Evolutionary conservation across 2,113 vertebrate genomes (phyloP).

Genomic region (Rhodinocichla rosea): DNA sequence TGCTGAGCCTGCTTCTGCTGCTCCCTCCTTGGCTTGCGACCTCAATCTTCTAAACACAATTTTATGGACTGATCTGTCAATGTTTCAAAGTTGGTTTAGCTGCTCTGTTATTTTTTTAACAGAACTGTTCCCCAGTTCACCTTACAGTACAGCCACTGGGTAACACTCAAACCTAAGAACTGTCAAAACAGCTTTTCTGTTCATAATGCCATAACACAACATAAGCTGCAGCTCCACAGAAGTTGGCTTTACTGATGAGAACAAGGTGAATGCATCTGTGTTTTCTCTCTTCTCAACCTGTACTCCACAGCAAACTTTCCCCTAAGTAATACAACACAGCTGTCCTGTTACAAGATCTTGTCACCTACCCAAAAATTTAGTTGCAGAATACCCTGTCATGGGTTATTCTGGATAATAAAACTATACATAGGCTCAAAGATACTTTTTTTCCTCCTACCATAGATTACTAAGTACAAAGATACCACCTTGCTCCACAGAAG

Average conservation of each 20-base stretch:
- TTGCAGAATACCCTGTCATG: background rate
- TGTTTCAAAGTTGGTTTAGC: background rate
- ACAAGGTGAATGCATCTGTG: background rate
- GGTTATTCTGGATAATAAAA: background rate
- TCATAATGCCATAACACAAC: background rate
- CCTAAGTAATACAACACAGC: background rate
- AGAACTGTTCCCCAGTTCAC: background rate
- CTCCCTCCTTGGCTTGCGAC: background rate
- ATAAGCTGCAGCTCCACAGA: accelerated
- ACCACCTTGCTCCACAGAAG: background rate
- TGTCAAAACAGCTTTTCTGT: background rate
- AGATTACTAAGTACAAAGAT: background rate
- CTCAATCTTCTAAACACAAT: background rate
- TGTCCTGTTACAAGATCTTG: background rate
- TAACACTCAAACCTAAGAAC: background rate
- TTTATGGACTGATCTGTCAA: background rate
- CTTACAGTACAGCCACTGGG: background rate
- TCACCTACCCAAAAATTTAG: background rate
- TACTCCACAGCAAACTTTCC: background rate
- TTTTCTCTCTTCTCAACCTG: background rate
- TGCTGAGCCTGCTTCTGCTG: background rate
- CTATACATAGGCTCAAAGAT: background rate
- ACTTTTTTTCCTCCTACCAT: accelerated
- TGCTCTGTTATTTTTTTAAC: background rate
- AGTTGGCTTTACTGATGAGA: background rate